Base-by-base conservation (phyloP, 2,888 invertebrate species). In the Selenia dentaria region DNA sequence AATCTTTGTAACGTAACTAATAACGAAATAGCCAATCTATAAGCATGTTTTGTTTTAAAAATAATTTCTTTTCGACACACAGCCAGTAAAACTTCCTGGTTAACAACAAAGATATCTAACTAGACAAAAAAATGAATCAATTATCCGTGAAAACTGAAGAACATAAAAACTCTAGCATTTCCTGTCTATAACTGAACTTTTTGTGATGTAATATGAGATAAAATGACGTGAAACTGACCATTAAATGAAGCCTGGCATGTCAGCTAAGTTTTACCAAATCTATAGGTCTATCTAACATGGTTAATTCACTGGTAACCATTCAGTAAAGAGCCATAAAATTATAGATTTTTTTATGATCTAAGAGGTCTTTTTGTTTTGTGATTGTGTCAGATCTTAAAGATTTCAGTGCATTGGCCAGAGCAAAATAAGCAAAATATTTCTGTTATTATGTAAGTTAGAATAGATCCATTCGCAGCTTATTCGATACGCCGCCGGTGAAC, bases 381-480 rank as follows among this genome's bases (percentile, higher is more conserved):
- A 13, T n/a, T n/a, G 18, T 25, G 16, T 35, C 28, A 27, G 24
- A 25, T 38, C 6, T 34, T n/a, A 31, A 13, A 27, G 22, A 32
- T 31, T 49, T 35, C 29, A 33, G 35, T 33, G 32, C 29, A 33
- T 24, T 34, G 11, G 33, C 25, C 22, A 40, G 22, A 71, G 65
- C 59, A 70, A 77, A 74, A 68, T 60, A 60, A 76, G 68, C 67
- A 29, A 68, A 78, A 73, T 77, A 70, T 77, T 78, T 74, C 39
- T 62, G 64, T 65, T 65, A 58, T 86, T 84, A 83, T 72, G 74
- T 80, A 87, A 86, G 59, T 52, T 41, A 59, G 53, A 58, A 53
- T 41, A 65, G 68, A 64, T 64, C 16, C 16, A 16, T 67, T 60
- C 64, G 64, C 67, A 55, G 67, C 65, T 73, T 67, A 67, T 62